phyloP scores from a whole-genome alignment of 2,888 invertebrate genomes.

The Drosophila anceps region DNA sequence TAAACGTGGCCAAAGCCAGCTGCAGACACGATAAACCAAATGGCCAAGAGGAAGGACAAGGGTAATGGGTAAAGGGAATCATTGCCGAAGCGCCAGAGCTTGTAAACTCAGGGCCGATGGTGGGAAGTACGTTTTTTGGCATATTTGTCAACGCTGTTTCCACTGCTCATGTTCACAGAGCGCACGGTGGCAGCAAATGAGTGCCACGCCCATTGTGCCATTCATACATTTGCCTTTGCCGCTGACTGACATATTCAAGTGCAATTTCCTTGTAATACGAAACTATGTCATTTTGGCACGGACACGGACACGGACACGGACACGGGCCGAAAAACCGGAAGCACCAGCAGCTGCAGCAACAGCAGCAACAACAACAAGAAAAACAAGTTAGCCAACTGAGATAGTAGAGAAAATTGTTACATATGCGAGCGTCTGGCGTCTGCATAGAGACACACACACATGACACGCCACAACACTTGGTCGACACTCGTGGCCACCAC shows the following conservation, averaged over 20 bases:
- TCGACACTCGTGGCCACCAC: conserved; percentile 64
- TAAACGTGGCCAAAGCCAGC: conserved; percentile 50
- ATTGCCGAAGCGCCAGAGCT: conserved; percentile 5
- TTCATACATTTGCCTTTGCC: conserved; percentile 32
- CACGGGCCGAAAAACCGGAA: conserved; percentile 39
- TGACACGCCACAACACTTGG: conserved; percentile 73
- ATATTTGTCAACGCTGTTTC: conserved; percentile 77
- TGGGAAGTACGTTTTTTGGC: conserved; percentile 61
- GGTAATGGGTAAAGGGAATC: conserved; percentile 1
- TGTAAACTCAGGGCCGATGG: conserved; percentile 58
- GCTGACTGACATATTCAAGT: conserved; percentile 74
- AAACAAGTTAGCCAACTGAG: conserved; percentile 29
- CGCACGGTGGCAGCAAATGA: conserved; percentile 12
- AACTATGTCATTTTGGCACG: conserved; percentile 77
- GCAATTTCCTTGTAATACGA: conserved; percentile 83
- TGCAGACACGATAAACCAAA: conserved; percentile 16
- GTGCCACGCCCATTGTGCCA: conserved; percentile 55
- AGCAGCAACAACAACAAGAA: conserved; percentile 15
- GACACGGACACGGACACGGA: conserved; percentile 61
- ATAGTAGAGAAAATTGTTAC: conserved; percentile 44
- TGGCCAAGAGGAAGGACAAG: not conserved
- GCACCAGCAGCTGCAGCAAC: conserved; percentile 7
- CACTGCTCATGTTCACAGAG: conserved; percentile 49
- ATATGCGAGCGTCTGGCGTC: conserved; percentile 40
- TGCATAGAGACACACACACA: conserved; percentile 71